A percentile compares a stretch with the other conserved stretches of the same genome.
Conservation (phyloP, 2,113 vertebrate genomes). For the Vulpes vulpes region DNA sequence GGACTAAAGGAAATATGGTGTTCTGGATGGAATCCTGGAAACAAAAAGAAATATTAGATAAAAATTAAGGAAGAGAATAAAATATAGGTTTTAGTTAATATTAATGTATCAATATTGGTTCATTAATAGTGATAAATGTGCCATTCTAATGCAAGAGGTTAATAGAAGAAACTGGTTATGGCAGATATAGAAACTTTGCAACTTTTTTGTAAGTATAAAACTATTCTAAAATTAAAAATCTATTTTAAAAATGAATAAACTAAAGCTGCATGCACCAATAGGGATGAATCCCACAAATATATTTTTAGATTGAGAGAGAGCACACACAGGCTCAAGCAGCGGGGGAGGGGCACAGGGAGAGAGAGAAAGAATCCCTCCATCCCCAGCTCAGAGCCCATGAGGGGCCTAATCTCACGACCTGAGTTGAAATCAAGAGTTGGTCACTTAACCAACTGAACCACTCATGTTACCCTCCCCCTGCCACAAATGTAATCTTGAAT, state of each 20-base stretch:
- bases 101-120: not conserved
- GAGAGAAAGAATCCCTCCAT: not conserved
- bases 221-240: not conserved
- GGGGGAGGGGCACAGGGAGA: not conserved
- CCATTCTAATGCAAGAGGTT: not conserved
- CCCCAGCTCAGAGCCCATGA: not conserved
- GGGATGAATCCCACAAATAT: not conserved
- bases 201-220: constrained; percentile 18
- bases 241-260: not conserved
- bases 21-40: not conserved
- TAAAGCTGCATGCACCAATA: not conserved
- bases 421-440: not conserved
- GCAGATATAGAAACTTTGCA: not conserved
- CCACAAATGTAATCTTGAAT: not conserved
- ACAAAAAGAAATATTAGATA: not conserved
- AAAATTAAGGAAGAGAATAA: not conserved
- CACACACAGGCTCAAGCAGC: not conserved
- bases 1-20: not conserved
- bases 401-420: not conserved
- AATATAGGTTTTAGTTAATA: not conserved
- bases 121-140: not conserved
- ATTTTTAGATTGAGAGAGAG: not conserved
- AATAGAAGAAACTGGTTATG: not conserved
- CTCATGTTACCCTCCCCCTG: not conserved
- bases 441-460: not conserved